Base-by-base conservation (phyloP, 2,797 vertebrate genomes). In the Sebastiscus tertius region DNA sequence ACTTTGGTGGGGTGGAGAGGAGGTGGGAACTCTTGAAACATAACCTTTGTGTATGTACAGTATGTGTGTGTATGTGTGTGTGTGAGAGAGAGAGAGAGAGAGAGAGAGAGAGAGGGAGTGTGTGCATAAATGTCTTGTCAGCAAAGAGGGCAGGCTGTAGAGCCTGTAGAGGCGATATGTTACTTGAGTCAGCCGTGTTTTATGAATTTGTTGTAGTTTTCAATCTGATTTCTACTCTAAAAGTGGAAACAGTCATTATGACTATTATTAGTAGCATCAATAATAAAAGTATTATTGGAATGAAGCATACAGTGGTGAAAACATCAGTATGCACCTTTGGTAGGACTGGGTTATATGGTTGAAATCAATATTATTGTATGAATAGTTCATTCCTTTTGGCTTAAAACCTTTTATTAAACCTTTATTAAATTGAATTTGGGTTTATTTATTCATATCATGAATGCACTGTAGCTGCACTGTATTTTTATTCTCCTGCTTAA, bases 1-100 rank as follows among this genome's bases (percentile, higher is more conserved):
- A 82, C 82, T 85, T 84, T 81, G 34, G 79, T 22, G 74, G 84
- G 87, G 67, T 54, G 36, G 34, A 70, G 75, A 75, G 63, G 75
- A 85, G 87, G 78, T 62, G 77, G 79, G 71, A 81, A 78, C 73
- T 80, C 74, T 64, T 70, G 46, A 46, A 90, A 75, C 72, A 49
- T 54, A 68, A 33, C 49, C 61, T 71, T 0, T 76, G 42, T 77
- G 60, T 13, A 39, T 69, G 52, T 52, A 66, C 36, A 39, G 74
- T 31, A 1, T 31, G 18, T 36, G 34, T 26, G 27, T 54, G 22
- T 26, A 13, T 34, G 59, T 49, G 60, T 39, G 18, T 26, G 16
- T 16, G 61, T 8, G 24, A n/a, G 61, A 27, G 39, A 18, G 52
- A 8, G 54, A 9, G 16, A 27, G 67, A 9, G 16, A 27, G 67